Conservation (phyloP, 2,888 invertebrate species). For the Eupeodes luniger region DNA sequence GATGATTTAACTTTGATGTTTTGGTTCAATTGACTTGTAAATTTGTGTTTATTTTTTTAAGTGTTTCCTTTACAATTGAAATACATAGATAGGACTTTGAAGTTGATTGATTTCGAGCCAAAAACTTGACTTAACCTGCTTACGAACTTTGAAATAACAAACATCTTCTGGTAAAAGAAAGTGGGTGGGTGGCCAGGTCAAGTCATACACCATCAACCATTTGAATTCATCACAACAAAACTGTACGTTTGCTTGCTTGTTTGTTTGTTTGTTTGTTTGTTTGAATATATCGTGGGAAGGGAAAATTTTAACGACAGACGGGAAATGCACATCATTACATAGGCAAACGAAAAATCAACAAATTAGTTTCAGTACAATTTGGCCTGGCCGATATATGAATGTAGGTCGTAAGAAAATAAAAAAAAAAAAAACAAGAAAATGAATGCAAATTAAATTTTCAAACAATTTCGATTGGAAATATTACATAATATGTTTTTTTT, state of each 20-base stretch:
- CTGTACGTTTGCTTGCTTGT: not conserved
- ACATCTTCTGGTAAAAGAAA: not conserved
- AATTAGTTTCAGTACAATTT: not conserved
- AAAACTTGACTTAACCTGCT: constrained; percentile 25
- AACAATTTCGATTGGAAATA: not conserved
- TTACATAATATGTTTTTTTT: no score
- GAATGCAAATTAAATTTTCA: not conserved
- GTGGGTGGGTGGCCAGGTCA: not conserved
- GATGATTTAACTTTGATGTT: constrained; percentile 10
- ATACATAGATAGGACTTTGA: constrained; percentile 4
- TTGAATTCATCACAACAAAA: not conserved
- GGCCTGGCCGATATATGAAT: not conserved
- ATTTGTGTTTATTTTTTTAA: constrained; percentile 10
- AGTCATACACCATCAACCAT: not conserved
- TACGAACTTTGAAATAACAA: constrained; percentile 17
- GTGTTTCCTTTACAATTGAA: not conserved
- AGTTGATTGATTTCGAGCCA: constrained; percentile 16
- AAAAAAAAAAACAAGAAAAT: not conserved
- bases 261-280: not conserved
- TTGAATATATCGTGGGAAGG: constrained; percentile 5
- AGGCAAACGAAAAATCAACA: not conserved
- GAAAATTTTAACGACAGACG: not conserved
- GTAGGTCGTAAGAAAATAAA: not conserved
- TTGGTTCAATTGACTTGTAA: constrained; percentile 8
- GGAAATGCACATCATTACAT: not conserved